Base-by-base conservation (phyloP, 2,797 vertebrate genomes). In the Fistularia commersonii region DNA sequence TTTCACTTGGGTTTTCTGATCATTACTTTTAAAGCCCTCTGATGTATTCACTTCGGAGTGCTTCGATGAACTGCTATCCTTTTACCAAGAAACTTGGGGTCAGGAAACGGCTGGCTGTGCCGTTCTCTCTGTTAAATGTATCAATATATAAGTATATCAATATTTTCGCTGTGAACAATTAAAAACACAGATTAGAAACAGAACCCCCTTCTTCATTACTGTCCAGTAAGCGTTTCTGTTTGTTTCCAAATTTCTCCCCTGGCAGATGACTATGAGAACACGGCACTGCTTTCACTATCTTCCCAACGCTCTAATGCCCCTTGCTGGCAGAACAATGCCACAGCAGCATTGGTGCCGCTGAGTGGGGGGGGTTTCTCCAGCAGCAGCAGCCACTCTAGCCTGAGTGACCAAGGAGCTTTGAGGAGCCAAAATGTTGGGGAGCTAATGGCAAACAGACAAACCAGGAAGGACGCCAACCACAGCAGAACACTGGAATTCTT, bases 351-450 rank as follows among this genome's bases (percentile, higher is more conserved):
- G 79, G 62, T 87, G 78, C 42, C 45, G 54, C 35, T 82, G 68
- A 58, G 74, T 73, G 0, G 32, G 48, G 52, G 77, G 33, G 76
- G 75, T 8, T 66, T 76, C 40, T 39, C 64, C 50, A 73, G 73
- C 13, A 91, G 88, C 59, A 91, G 72, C 8, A 91, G 74, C 60
- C 66, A 45, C 47, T 70, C 66, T 32, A 65, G 60, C 40, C 32
- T 52, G 65, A 57, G 89, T 0, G 33, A 74, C 36, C 57, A 48
- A 32, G 41, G 61, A n/a, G 11, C 55, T 10, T 82, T 84, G 56
- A 87, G 83, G 0, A 88, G 67, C 44, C 89, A 87, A 23, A 2
- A 50, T 88, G 87, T 9, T 50, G 62, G 48, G 48, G 79, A 48
- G 0, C 62, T 70, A 34, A 9, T 43, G 13, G 11, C 61, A 69